Evolutionary conservation across 2,797 vertebrate genomes (phyloP).

Genomic region (Myotis myotis): DNA sequence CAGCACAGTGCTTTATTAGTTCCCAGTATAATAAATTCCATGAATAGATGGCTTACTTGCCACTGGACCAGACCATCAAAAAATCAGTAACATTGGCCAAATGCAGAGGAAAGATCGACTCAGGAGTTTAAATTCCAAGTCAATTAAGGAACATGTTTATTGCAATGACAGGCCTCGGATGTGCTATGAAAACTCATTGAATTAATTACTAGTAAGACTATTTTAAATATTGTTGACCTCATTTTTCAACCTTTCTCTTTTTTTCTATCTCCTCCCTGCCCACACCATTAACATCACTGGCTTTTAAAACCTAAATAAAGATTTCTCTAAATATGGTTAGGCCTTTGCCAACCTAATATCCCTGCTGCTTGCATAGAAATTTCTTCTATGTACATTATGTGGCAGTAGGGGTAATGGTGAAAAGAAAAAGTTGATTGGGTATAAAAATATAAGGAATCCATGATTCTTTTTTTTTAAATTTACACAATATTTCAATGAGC

Average conservation of each 20-base stretch:
- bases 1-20: background rate
- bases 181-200: background rate
- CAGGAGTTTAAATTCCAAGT: constrained; percentile 4
- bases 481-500: background rate
- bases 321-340: background rate
- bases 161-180: background rate
- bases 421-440: background rate
- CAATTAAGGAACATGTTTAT: constrained; percentile 2
- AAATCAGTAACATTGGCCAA: background rate
- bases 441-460: background rate
- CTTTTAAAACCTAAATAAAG: constrained; percentile 35
- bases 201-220: background rate
- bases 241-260: background rate
- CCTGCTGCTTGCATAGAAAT: background rate
- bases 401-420: background rate
- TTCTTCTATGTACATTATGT: constrained; percentile 7
- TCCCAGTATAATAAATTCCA: background rate
- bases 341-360: background rate
- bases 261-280: background rate
- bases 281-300: background rate
- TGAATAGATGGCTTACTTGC: background rate
- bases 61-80: background rate
- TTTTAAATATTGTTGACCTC: background rate
- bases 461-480: constrained; percentile 31
- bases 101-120: background rate